These are phyloP conservation scores for Saccopteryx bilineata DNA, from an alignment of 2,113 vertebrate species.

Conservation along the genomic window DNA sequence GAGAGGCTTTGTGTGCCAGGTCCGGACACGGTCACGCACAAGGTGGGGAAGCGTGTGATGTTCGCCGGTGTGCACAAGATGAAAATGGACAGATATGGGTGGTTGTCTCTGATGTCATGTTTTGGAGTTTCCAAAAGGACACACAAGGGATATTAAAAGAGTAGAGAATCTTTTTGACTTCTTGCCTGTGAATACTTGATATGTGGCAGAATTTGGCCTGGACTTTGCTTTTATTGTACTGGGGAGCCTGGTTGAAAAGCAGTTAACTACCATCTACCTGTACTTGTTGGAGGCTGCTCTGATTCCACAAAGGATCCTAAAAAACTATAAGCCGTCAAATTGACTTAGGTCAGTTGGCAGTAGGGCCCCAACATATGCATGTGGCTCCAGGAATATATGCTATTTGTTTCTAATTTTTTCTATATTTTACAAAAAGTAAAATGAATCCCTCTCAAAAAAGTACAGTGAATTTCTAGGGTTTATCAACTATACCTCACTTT, in stretches of 20 bases:
- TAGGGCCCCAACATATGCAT: background rate
- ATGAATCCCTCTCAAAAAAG: background rate
- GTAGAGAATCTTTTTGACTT: background rate
- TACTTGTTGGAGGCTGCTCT: background rate
- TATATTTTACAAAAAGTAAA: conserved; percentile 33
- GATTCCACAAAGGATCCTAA: background rate
- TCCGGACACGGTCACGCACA: background rate
- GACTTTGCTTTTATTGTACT: background rate
- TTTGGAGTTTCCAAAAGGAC: background rate
- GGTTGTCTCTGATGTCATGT: background rate
- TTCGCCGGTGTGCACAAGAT: background rate
- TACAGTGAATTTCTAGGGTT: conserved; percentile 41
- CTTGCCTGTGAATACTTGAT: background rate
- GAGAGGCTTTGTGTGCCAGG: background rate
- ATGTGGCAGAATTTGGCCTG: background rate
- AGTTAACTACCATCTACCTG: background rate
- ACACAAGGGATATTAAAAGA: background rate
- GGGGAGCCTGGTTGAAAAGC: background rate
- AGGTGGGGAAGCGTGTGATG: too few species aligned
- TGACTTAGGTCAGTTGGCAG: background rate
- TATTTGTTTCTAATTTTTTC: background rate
- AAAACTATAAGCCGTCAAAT: background rate
- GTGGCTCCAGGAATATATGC: background rate
- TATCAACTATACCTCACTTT: background rate
- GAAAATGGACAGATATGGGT: too few species aligned